Evolutionary conservation across 2,113 vertebrate species (phyloP), one percentile per base, ranked within the genome.

Genomic region (Ovis aries): DNA sequence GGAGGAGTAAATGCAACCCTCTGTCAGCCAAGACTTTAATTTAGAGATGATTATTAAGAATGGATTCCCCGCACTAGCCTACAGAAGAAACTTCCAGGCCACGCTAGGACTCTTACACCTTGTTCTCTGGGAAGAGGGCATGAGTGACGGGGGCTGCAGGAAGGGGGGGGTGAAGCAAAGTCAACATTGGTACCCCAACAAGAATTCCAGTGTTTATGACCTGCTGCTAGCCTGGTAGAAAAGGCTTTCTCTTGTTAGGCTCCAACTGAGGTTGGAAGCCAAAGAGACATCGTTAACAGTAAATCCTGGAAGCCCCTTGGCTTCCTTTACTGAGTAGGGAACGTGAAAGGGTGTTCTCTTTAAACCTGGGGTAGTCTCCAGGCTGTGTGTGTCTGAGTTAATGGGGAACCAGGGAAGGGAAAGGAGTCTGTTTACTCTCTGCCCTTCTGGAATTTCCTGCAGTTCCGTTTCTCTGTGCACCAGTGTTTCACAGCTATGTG

Each of bases 401-500:
- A 82, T 3, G 11, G 95, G 88, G 78, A 83, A 14, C 33, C 5
- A 0, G 91, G 92, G 86, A 95, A 27, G 62, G 85, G 96, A 88
- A 78, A 97, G 90, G 55, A 71, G 90, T 57, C 95, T 92, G 8
- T 97, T 97, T 78, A 77, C 71, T 93, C 96, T 93, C 53, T 97
- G 88, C 60, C 95, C 85, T 95, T 53, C 60, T 96, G 97, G 97
- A 95, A 97, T 98, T 97, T 97, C 94, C 95, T 96, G 90, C 0
- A 14, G 74, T 93, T 86, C 81, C 1, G 6, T 96, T 88, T 67
- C 81, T 96, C 94, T 95, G 90, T 60, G 57, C 88, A 11, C 90
- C 89, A 83, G 90, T 90, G 84, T 90, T 97, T 95, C 64, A 52
- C 77, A 87, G 90, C 94, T 96, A 25, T 8, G 80, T 96, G 97